phyloP scores from a whole-genome alignment of 2,888 invertebrate species.

The Abscondita cerata region DNA sequence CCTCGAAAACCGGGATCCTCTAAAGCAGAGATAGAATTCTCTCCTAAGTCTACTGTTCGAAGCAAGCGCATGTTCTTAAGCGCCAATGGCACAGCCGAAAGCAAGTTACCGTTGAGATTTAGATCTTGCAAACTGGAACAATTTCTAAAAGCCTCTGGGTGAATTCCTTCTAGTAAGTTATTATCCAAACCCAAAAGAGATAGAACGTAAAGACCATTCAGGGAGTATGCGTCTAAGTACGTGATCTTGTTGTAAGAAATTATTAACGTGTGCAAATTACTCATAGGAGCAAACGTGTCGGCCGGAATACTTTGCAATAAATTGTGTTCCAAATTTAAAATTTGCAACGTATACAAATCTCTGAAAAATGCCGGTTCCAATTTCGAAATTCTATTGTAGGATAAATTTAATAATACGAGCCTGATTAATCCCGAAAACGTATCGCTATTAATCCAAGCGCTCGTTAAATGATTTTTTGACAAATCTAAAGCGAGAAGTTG shows the following conservation, averaged over 20 bases:
- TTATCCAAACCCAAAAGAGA: constrained; percentile 86
- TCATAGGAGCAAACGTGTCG: constrained; percentile 89
- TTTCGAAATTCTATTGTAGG: constrained; percentile 82
- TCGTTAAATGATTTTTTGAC: constrained; percentile 85
- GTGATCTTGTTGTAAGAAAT: constrained; percentile 86
- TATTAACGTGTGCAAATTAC: constrained; percentile 88
- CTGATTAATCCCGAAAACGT: constrained; percentile 89
- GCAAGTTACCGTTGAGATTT: constrained; percentile 86
- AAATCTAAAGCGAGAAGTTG: constrained; percentile 83
- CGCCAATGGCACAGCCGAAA: constrained; percentile 81
- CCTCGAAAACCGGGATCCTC: constrained; percentile 84
- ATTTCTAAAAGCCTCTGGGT: constrained; percentile 88
- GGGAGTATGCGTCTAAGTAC: constrained; percentile 82
- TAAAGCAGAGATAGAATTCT: constrained; percentile 84
- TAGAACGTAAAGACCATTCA: constrained; percentile 88
- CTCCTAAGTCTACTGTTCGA: constrained; percentile 88
- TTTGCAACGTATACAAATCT: constrained; percentile 85
- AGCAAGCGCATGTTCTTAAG: constrained; percentile 85
- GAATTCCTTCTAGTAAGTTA: constrained; percentile 82
- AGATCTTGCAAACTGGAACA: constrained; percentile 90
- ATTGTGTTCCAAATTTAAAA: constrained; percentile 85
- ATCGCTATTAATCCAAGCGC: constrained; percentile 83
- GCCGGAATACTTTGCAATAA: constrained; percentile 83
- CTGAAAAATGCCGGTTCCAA: constrained; percentile 84
- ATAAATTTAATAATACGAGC: constrained; percentile 84